Conservation (phyloP, 2,113 vertebrate genomes). For the Chaetura pelagica region DNA sequence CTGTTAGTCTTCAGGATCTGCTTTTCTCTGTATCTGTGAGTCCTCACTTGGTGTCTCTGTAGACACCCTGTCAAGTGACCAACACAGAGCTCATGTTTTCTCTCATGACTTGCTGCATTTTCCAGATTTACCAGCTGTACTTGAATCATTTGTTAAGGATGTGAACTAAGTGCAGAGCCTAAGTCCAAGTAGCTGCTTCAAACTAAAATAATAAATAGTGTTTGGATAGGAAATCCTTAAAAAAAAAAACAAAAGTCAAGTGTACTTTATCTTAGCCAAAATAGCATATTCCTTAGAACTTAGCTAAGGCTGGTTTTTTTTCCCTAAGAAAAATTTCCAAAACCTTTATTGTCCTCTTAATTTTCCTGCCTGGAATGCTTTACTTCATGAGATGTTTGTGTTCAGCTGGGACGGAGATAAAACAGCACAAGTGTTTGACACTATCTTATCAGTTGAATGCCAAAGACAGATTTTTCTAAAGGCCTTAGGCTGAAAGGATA, state of each 20-base stretch:
- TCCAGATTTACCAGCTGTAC: background rate
- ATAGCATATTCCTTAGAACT: background rate
- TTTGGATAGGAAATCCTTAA: background rate
- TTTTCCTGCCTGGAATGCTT: background rate
- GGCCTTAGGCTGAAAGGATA: background rate
- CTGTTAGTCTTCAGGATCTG: background rate
- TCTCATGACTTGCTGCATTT: background rate
- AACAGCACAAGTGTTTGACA: background rate
- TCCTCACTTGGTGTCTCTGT: background rate
- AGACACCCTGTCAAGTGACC: background rate
- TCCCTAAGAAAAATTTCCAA: background rate
- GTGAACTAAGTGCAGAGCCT: background rate
- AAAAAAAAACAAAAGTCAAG: too few relatives aligned
- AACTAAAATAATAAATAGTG: background rate
- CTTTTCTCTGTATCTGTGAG: background rate
- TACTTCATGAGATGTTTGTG: background rate
- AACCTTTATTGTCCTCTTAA: background rate
- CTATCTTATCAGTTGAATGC: background rate
- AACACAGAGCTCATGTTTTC: background rate
- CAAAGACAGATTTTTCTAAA: background rate
- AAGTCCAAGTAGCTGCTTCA: background rate
- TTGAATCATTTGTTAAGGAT: background rate
- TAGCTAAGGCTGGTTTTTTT: background rate
- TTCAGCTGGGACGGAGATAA: background rate
- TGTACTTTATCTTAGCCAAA: background rate